phyloP scores from a whole-genome alignment of 2,113 vertebrate genomes.

The Oxyruncus cristatus region DNA sequence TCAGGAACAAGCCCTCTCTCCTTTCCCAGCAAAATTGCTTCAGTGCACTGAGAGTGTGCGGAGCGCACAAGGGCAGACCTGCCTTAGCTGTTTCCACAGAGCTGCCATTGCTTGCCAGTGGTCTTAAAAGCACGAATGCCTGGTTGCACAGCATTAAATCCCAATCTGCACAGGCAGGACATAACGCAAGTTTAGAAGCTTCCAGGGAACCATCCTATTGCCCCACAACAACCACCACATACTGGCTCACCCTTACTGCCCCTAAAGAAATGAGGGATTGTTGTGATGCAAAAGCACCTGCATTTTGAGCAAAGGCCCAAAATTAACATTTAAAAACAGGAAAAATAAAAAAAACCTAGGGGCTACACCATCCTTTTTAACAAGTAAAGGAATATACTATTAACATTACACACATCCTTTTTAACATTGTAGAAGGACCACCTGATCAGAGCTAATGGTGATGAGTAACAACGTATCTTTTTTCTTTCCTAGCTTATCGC shows the following conservation, averaged over 20 bases:
- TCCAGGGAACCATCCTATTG: background rate
- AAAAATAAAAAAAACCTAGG: fast-evolving
- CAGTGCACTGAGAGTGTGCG: background rate
- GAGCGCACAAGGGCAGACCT: background rate
- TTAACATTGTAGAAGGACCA: background rate
- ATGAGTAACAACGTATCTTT: background rate
- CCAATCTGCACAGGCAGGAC: background rate
- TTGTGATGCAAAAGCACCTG: background rate
- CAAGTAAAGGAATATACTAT: fast-evolving
- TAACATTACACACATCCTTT: background rate
- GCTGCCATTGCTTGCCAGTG: background rate
- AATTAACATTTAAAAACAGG: background rate
- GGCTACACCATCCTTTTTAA: background rate
- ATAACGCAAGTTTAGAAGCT: background rate
- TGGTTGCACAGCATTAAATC: background rate
- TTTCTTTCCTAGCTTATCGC: background rate
- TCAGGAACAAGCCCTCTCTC: background rate
- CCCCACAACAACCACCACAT: fast-evolving
- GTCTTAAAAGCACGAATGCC: background rate
- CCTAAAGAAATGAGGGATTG: background rate
- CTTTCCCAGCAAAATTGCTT: background rate
- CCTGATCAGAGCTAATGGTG: fast-evolving
- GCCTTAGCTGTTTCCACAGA: background rate
- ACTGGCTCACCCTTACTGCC: background rate
- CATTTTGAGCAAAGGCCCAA: background rate